These are phyloP conservation scores for Brachyhypopomus occidentalis DNA, from an alignment of 2,113 vertebrate species.

Conservation along the genomic window DNA sequence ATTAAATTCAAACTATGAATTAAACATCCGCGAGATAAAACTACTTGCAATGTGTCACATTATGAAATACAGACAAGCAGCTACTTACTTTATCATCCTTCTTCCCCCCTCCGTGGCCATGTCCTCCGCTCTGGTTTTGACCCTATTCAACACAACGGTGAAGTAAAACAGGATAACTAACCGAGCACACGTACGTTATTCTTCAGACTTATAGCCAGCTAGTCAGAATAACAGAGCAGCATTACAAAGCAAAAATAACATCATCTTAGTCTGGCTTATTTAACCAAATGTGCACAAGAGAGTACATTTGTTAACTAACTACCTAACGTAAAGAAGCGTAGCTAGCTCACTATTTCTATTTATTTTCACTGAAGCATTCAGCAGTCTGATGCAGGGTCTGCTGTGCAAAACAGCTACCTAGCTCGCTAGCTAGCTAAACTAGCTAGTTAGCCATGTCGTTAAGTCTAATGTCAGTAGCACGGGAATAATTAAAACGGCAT, in stretches of 20 bases:
- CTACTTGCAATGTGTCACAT: neutral
- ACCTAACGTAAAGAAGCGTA: too few relatives aligned
- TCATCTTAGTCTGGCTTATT: neutral
- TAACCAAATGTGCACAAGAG: neutral
- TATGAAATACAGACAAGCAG: neutral
- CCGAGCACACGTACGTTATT: too few relatives aligned
- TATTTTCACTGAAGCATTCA: too few relatives aligned
- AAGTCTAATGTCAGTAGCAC: neutral
- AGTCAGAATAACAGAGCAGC: neutral
- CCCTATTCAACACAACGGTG: constrained; percentile 38
- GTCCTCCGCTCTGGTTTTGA: constrained; percentile 59
- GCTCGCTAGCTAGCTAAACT: neutral
- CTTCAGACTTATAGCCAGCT: neutral
- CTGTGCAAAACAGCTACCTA: neutral
- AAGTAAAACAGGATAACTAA: too few relatives aligned
- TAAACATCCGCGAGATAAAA: neutral
- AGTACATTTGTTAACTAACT: neutral
- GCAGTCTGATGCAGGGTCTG: neutral
- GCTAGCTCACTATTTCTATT: too few relatives aligned
- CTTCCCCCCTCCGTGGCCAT: constrained; percentile 56
- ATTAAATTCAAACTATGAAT: neutral
- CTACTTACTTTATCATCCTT: constrained; percentile 58
- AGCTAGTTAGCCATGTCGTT: neutral
- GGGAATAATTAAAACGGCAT: neutral
- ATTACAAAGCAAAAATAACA: neutral